Conservation (phyloP, 30 jellyfish, hydroid and myxozoan genomes). For the Aurelia aurita region DNA sequence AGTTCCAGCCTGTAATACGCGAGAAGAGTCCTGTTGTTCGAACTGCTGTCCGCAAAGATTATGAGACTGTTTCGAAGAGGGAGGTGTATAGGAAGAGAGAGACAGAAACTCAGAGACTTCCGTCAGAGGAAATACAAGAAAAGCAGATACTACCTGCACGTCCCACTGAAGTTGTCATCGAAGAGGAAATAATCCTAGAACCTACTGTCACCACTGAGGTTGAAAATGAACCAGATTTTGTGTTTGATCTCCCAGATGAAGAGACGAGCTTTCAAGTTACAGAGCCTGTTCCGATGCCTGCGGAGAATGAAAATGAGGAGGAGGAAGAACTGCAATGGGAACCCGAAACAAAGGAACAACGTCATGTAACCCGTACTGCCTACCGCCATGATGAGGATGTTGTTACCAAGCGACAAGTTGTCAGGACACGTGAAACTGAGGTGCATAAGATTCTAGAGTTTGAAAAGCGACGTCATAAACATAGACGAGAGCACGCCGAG, state of each 20-base stretch:
- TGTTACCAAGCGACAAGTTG: conserved; percentile 48
- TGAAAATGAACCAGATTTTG: conserved; percentile 20
- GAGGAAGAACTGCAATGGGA: neutral
- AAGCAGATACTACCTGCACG: neutral
- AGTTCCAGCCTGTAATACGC: conserved; percentile 10
- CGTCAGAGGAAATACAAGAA: neutral
- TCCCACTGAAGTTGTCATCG: neutral
- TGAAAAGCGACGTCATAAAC: neutral
- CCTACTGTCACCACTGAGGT: conserved; percentile 40
- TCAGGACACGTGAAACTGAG: conserved; percentile 32
- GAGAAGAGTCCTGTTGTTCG: conserved; percentile 18
- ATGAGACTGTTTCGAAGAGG: neutral
- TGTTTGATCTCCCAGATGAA: neutral
- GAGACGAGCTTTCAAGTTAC: neutral
- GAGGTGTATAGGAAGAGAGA: neutral
- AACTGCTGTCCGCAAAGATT: conserved; percentile 29
- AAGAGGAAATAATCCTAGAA: conserved; percentile 55
- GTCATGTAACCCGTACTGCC: conserved; percentile 32
- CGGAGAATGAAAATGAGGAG: neutral
- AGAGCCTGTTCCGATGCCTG: neutral
- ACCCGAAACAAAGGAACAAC: neutral
- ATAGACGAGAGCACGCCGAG: no score
- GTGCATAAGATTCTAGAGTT: conserved; percentile 4
- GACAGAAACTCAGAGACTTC: neutral
- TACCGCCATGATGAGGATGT: conserved; percentile 13